These are phyloP conservation scores for Coenobita brevimanus DNA, from an alignment of 1,140 invertebrate genomes.

Conservation along the genomic window DNA sequence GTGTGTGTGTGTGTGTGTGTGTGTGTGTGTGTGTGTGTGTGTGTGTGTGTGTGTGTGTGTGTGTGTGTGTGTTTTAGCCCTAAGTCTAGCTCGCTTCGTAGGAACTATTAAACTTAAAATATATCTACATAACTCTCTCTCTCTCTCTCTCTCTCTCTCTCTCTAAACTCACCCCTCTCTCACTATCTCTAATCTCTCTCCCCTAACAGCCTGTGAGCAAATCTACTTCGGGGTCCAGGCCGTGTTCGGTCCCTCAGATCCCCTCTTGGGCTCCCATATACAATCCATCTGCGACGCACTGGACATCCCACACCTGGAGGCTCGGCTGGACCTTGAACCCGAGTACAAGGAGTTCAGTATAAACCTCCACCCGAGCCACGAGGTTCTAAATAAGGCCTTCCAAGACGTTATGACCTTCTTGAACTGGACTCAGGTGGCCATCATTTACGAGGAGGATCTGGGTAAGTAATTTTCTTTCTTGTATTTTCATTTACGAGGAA, in stretches of 20 bases:
- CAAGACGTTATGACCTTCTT: conserved; percentile 89
- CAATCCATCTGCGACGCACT: too few species aligned
- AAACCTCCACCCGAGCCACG: conserved; percentile 90
- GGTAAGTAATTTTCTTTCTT: too few species aligned
- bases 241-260: conserved; percentile 90
- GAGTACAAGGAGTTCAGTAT: conserved; percentile 86
- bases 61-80: too few species aligned
- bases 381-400: conserved; percentile 88
- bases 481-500: too few species aligned
- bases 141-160: too few species aligned
- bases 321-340: conserved; percentile 74
- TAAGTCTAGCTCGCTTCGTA: too few species aligned
- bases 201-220: conserved; percentile 85
- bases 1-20: too few species aligned
- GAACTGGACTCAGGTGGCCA: conserved; percentile 94
- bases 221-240: conserved; percentile 89
- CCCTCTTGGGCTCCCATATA: conserved; percentile 86
- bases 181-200: conserved; percentile 29
- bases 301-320: conserved; percentile 91
- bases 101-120: too few species aligned
- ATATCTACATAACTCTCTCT: too few species aligned
- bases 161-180: too few species aligned
- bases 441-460: conserved; percentile 93
- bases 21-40: too few species aligned
- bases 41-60: too few species aligned